These are phyloP conservation scores for Chaetodon trifasciatus DNA, from an alignment of 2,797 vertebrate species.

Conservation along the genomic window DNA sequence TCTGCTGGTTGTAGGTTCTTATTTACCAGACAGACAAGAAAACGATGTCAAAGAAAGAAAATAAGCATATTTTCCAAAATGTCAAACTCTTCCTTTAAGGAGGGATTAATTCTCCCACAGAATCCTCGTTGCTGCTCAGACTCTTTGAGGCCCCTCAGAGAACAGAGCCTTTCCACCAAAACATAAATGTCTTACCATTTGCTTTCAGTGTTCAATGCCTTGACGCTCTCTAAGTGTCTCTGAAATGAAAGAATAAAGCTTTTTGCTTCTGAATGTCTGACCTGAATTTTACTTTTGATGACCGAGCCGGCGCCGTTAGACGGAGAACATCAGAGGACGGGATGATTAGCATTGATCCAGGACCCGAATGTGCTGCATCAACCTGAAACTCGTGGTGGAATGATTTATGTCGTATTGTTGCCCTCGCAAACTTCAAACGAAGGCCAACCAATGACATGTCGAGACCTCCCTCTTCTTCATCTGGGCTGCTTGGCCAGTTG, in stretches of 20 bases:
- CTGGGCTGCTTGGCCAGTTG: conserved; percentile 39
- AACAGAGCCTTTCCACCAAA: not conserved
- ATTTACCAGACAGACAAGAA: not conserved
- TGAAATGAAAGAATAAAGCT: conserved; percentile 27
- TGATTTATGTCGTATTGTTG: conserved; percentile 42
- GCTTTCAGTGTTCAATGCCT: not conserved
- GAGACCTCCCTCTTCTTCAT: conserved; percentile 25
- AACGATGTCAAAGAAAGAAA: not conserved
- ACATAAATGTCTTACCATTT: conserved; percentile 20
- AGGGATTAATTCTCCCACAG: not conserved
- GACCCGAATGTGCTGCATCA: not conserved
- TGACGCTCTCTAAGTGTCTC: not conserved
- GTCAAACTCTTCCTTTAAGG: not conserved
- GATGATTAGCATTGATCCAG: not conserved
- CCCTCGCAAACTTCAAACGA: conserved; percentile 51
- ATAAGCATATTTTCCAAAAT: not conserved
- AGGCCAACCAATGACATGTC: conserved; percentile 36
- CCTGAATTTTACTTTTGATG: conserved; percentile 21
- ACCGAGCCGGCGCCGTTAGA: not conserved
- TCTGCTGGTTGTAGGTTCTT: not conserved
- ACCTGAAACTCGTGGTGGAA: not conserved
- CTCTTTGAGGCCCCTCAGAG: conserved; percentile 26
- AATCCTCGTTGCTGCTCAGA: not conserved
- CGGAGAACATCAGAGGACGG: conserved; percentile 9
- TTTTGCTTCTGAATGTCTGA: conserved; percentile 9